Conservation (phyloP, 1,140 invertebrate genomes). For the Campoletis sonorensis region DNA sequence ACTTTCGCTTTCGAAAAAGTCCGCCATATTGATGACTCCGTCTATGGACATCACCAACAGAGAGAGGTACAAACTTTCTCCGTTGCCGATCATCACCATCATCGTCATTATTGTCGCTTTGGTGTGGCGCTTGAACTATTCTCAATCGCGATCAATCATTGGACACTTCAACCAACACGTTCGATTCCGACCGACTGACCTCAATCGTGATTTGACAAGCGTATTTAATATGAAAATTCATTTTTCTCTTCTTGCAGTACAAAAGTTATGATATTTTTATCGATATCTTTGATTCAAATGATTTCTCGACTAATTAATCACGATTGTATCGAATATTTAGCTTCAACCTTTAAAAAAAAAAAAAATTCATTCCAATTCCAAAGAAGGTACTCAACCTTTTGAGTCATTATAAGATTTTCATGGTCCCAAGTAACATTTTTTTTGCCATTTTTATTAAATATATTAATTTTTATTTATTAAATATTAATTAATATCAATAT, state of each 20-base stretch:
- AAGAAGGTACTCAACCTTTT: no score
- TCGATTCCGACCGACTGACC: conserved; percentile 21
- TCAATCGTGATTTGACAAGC: not conserved
- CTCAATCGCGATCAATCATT: conserved; percentile 6
- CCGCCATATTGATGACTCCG: conserved; percentile 20
- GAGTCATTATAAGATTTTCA: no score
- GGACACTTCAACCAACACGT: not conserved
- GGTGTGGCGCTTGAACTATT: not conserved
- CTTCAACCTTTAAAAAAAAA: no score
- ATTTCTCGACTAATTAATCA: no score
- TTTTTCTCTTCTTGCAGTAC: not conserved
- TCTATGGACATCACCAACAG: not conserved
- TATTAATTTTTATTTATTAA: no score
- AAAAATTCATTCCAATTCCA: no score
- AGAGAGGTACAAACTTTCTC: conserved; percentile 4
- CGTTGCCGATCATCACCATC: not conserved
- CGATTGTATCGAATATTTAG: no score
- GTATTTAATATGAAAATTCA: not conserved
- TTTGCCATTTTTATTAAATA: no score
- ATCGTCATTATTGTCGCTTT: not conserved
- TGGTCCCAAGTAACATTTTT: no score
- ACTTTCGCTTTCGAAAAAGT: conserved; percentile 69
- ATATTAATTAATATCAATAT: no score
- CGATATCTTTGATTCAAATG: not conserved
- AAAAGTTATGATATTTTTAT: not conserved